Percentiles rank a stretch among this genome's conserved stretches.
These are phyloP conservation scores for Caretta caretta DNA, from an alignment of 2,113 vertebrate species.

Conservation along the genomic window DNA sequence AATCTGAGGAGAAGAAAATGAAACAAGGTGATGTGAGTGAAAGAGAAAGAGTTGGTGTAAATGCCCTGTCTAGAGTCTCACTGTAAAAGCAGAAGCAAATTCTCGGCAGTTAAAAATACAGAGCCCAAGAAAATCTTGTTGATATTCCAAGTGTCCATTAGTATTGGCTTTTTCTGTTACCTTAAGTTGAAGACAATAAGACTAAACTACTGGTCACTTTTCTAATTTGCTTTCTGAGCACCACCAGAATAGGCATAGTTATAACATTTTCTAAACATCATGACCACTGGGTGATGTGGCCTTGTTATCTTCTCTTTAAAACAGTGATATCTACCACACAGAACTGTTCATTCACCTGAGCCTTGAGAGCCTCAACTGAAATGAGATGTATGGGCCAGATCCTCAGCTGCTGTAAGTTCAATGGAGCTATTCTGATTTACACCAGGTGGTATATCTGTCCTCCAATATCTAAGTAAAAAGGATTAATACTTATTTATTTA, in stretches of 20 bases:
- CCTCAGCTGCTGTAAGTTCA: not conserved
- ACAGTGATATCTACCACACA: not conserved
- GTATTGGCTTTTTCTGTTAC: not conserved
- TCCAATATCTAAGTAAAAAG: not conserved
- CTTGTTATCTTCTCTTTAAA: not conserved
- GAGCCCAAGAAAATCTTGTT: not conserved
- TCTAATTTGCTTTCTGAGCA: not conserved
- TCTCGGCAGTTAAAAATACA: not conserved
- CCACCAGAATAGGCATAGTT: not conserved
- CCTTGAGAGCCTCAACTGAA: not conserved
- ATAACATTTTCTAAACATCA: not conserved
- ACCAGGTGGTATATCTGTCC: not conserved
- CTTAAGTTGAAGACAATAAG: not conserved
- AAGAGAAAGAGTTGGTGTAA: accelerated
- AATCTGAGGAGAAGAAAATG: not conserved
- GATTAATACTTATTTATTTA: not conserved
- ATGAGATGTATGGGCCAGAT: not conserved
- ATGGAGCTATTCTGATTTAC: not conserved
- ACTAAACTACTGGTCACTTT: not conserved
- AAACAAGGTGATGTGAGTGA: not conserved
- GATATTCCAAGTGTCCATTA: not conserved
- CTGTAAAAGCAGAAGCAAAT: not conserved
- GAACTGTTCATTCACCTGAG: not conserved
- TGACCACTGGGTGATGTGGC: not conserved
- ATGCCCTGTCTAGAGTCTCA: not conserved